Percentiles rank a stretch among this genome's conserved stretches.
phyloP scores from a whole-genome alignment of 1,140 invertebrate genomes.

The Telenomus remus region DNA sequence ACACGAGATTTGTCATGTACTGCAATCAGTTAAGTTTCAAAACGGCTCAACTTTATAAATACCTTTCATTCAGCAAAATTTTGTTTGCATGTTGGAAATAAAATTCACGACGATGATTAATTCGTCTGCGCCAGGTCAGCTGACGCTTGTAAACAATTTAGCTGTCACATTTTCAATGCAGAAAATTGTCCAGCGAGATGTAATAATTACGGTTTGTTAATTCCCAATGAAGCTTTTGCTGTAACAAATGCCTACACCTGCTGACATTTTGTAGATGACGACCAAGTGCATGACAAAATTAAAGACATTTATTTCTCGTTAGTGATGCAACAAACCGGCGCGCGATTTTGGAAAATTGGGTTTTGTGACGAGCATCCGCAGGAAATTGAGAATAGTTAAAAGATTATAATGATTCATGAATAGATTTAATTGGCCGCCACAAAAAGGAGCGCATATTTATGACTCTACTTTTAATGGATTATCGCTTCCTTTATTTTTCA shows the following conservation, averaged over 20 bases:
- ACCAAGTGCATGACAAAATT: neutral
- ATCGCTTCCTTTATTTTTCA: constrained; percentile 6
- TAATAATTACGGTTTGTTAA: constrained; percentile 23
- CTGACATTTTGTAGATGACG: too few species aligned
- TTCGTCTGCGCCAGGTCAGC: constrained; percentile 12
- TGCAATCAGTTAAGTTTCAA: constrained; percentile 21
- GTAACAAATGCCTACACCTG: neutral
- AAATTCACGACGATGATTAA: constrained; percentile 41
- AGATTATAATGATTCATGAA: neutral
- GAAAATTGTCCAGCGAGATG: constrained; percentile 8
- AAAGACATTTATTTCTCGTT: neutral
- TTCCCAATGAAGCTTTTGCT: neutral
- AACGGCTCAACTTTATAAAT: constrained; percentile 31
- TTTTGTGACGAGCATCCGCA: neutral
- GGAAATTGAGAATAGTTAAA: neutral
- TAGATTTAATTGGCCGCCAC: neutral
- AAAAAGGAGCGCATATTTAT: constrained; percentile 4
- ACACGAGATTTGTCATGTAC: neutral
- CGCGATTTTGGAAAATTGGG: too few species aligned
- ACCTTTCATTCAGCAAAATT: constrained; percentile 29
- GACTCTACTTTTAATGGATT: constrained; percentile 5
- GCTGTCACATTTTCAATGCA: constrained; percentile 30
- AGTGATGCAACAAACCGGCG: neutral
- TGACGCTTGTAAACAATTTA: constrained; percentile 36
- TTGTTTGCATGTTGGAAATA: constrained; percentile 33